Evolutionary conservation across 2,888 invertebrate genomes (phyloP).

Genomic region (Trisateles emortualis): DNA sequence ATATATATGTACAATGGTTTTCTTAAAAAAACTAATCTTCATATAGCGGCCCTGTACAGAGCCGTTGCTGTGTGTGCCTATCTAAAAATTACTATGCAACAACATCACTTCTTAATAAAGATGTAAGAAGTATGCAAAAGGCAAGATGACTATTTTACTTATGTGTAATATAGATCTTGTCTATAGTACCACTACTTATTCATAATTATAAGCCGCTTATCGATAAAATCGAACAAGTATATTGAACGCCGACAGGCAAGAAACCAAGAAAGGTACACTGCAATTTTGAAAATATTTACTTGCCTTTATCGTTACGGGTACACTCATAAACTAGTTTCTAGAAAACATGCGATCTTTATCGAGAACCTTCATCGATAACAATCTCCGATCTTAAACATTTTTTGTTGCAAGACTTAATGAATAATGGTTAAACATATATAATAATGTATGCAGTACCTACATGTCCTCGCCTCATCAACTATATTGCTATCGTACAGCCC

Average conservation of each 20-base stretch:
- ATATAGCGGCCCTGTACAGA: no score
- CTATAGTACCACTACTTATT: neutral
- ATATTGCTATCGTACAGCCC: conserved; percentile 62
- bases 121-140: no score
- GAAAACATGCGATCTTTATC: conserved; percentile 34
- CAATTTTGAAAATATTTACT: conserved; percentile 29
- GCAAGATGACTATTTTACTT: no score
- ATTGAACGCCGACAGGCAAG: conserved; percentile 1
- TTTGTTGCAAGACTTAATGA: conserved; percentile 24
- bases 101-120: no score
- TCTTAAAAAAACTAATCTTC: no score
- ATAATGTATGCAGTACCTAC: conserved; percentile 40
- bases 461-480: conserved; percentile 61
- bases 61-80: no score
- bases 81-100: no score
- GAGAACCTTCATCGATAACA: conserved; percentile 20
- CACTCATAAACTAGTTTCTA: conserved; percentile 30
- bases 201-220: conserved; percentile 1
- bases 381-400: conserved; percentile 26
- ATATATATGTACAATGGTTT: no score
- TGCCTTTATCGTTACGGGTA: conserved; percentile 9
- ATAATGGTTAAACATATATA: conserved; percentile 38
- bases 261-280: neutral
- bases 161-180: neutral
- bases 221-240: neutral